phyloP scores from a whole-genome alignment of 1,140 invertebrate genomes.

The Drosophila parabipectinata region DNA sequence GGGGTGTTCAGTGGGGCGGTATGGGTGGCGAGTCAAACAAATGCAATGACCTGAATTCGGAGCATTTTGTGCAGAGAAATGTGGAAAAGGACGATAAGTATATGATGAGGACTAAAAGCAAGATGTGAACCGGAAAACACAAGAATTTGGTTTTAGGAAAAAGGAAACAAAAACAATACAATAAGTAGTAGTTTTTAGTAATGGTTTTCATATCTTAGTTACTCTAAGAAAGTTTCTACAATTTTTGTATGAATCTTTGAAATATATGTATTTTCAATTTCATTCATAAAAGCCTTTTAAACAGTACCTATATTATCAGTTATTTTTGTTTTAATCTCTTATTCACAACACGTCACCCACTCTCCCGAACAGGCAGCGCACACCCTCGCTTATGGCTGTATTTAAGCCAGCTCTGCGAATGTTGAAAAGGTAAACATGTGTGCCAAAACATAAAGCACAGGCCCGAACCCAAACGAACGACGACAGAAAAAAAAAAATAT shows the following conservation, averaged over 20 bases:
- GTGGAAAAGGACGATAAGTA: slow-evolving; percentile 41
- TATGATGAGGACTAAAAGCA: slow-evolving; percentile 32
- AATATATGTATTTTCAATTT: not conserved
- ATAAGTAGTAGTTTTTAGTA: too few species aligned
- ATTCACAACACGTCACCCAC: slow-evolving; percentile 10
- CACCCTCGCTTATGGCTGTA: not conserved
- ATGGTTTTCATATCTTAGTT: too few species aligned
- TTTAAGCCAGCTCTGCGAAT: slow-evolving; percentile 7
- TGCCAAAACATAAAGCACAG: slow-evolving; percentile 44
- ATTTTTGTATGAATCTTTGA: too few species aligned
- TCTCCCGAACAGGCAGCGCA: too few species aligned
- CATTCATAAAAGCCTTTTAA: not conserved
- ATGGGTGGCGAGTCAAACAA: slow-evolving; percentile 45
- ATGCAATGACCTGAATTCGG: slow-evolving; percentile 78
- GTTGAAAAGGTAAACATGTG: slow-evolving; percentile 52
- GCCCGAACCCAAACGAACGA: not conserved
- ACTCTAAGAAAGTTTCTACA: too few species aligned
- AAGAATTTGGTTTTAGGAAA: not conserved
- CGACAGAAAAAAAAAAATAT: slow-evolving; percentile 23
- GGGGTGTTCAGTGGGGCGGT: slow-evolving; percentile 1
- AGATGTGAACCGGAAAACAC: slow-evolving; percentile 21
- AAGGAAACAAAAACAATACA: not conserved
- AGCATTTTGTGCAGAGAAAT: slow-evolving; percentile 54
- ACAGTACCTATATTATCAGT: not conserved
- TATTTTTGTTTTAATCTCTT: not conserved